These are phyloP conservation scores for Marronus borbonicus DNA, from an alignment of 2,888 invertebrate genomes.

Conservation along the genomic window DNA sequence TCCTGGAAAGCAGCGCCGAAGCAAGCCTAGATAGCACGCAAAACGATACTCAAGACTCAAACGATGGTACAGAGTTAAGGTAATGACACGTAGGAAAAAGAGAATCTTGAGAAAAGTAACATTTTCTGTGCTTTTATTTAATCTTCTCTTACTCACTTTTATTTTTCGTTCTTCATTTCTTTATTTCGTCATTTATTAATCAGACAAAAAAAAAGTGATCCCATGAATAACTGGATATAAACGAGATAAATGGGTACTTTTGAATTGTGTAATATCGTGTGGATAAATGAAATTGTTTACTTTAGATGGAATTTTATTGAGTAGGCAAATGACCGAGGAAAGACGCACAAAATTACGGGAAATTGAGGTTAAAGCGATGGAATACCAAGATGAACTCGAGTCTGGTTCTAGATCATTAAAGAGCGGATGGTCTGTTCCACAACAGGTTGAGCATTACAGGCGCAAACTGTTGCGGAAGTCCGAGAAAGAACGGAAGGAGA, in stretches of 20 bases:
- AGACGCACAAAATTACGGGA: constrained; percentile 86
- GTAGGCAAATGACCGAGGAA: constrained; percentile 78
- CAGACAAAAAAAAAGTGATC: constrained; percentile 13
- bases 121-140: background rate
- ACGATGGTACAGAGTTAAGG: constrained; percentile 68
- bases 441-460: constrained; percentile 93
- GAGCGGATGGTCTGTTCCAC: constrained; percentile 81
- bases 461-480: constrained; percentile 88
- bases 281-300: constrained; percentile 39
- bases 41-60: constrained; percentile 67
- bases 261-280: constrained; percentile 40
- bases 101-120: background rate
- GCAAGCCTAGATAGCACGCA: constrained; percentile 67
- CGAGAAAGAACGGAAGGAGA: constrained; percentile 68
- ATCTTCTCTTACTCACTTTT: background rate
- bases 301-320: constrained; percentile 52
- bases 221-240: constrained; percentile 10
- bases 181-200: constrained; percentile 11
- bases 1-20: constrained; percentile 74
- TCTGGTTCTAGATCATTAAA: constrained; percentile 84
- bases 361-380: constrained; percentile 95
- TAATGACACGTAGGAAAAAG: constrained; percentile 53
- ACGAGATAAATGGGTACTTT: constrained; percentile 28
- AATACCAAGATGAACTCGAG: constrained; percentile 97
- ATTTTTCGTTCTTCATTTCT: constrained; percentile 1